Percentiles rank a stretch among this genome's conserved stretches.
Evolutionary conservation across 2,797 vertebrate species (phyloP).

Genomic region (Molossus alvarezi): DNA sequence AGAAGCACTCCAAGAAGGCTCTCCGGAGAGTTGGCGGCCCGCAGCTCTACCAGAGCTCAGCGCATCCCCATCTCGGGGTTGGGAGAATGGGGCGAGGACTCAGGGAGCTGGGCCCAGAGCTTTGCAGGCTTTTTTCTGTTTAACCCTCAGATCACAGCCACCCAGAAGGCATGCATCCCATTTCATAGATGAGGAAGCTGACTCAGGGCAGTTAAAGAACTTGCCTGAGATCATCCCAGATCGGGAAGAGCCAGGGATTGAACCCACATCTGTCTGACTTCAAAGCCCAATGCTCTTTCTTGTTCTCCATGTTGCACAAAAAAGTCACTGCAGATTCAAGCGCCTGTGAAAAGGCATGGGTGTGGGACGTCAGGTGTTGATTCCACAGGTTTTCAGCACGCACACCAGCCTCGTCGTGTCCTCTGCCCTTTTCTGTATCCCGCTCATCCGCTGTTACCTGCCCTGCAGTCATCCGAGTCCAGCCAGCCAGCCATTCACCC

Average conservation of each 20-base stretch:
- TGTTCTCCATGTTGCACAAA: neutral
- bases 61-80: neutral
- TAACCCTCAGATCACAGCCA: neutral
- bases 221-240: neutral
- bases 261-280: slow-evolving; percentile 1
- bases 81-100: neutral
- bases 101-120: neutral
- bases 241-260: neutral
- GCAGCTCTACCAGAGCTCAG: neutral
- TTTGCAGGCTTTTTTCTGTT: neutral
- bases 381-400: neutral
- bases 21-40: neutral
- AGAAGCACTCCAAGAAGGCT: neutral
- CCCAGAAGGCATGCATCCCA: neutral
- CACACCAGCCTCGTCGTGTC: neutral
- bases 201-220: neutral
- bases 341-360: neutral
- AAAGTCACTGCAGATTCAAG: neutral
- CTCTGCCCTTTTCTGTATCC: neutral
- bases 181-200: neutral
- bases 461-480: neutral
- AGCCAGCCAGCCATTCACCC: neutral
- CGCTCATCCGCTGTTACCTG: neutral
- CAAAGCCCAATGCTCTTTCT: neutral
- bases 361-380: neutral